Percentiles rank a stretch among this genome's conserved stretches.
Evolutionary conservation across 2,888 invertebrate species (phyloP).

Genomic region (Trichopria drosophilae): DNA sequence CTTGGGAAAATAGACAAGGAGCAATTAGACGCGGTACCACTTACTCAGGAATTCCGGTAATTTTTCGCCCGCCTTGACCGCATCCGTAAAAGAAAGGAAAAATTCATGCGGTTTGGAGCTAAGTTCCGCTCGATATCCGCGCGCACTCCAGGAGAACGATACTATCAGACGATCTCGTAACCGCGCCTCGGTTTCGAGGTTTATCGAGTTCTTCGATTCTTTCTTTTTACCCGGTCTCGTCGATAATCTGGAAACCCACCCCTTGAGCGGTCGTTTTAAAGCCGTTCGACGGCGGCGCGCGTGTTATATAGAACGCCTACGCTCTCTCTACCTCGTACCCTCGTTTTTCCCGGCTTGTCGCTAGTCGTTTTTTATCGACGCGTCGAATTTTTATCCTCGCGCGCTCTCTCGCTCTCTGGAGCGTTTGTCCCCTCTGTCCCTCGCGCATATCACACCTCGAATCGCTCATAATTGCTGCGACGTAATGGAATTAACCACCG

Average conservation of each 20-base stretch:
- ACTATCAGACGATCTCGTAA: slow-evolving; percentile 28
- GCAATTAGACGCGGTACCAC: no score
- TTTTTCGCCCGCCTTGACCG: no score
- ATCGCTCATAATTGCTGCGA: slow-evolving; percentile 42
- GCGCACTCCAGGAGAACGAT: slow-evolving; percentile 13
- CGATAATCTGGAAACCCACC: slow-evolving; percentile 27
- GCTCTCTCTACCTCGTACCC: slow-evolving; percentile 4
- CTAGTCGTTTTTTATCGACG: slow-evolving; percentile 11
- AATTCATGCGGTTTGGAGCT: slow-evolving; percentile 15
- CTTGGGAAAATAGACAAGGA: no score
- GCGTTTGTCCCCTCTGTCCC: no score
- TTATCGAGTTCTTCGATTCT: slow-evolving; percentile 44
- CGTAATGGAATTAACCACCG: slow-evolving; percentile 50
- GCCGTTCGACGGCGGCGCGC: slow-evolving; percentile 1
- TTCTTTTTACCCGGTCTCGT: slow-evolving; percentile 35
- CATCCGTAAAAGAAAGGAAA: background rate
- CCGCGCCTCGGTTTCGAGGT: slow-evolving; percentile 38
- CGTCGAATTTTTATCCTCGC: background rate
- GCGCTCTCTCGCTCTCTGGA: background rate
- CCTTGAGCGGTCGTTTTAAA: slow-evolving; percentile 26
- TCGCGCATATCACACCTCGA: slow-evolving; percentile 15
- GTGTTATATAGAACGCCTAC: background rate
- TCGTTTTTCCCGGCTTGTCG: slow-evolving; percentile 22
- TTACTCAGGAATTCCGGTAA: no score
- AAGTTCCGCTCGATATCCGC: slow-evolving; percentile 32